A percentile compares a stretch with the other conserved stretches of the same genome.
Conservation (phyloP, 2,888 invertebrate genomes). For the Apodemia hepburni region DNA sequence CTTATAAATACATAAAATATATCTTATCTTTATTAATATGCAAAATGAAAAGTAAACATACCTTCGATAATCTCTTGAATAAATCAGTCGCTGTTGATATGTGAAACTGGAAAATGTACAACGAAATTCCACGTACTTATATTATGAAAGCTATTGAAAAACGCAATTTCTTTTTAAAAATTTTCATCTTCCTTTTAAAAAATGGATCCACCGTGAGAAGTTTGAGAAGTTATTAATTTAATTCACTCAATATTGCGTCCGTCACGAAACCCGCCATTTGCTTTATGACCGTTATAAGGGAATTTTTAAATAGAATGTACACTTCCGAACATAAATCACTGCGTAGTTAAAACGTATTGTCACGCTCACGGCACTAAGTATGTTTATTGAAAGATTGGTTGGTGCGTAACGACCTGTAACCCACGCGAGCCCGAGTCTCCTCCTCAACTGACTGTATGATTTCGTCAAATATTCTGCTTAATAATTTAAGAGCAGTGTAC, state of each 20-base stretch:
- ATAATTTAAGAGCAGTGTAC: conserved; percentile 64
- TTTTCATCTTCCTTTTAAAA: conserved; percentile 73
- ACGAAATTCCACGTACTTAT: conserved; percentile 3
- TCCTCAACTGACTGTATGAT: conserved; percentile 57
- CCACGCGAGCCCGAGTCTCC: conserved; percentile 57
- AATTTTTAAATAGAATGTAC: conserved; percentile 56
- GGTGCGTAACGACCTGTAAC: conserved; percentile 50
- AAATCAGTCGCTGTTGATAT: conserved; percentile 45
- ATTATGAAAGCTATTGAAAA: conserved; percentile 58
- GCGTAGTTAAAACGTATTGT: conserved; percentile 54
- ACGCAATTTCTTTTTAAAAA: conserved; percentile 72
- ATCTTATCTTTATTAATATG: neutral
- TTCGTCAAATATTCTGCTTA: conserved; percentile 67
- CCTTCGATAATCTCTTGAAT: neutral
- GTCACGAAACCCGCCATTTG: conserved; percentile 45
- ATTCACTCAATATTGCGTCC: conserved; percentile 24
- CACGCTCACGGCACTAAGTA: conserved; percentile 68
- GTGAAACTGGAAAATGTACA: conserved; percentile 33
- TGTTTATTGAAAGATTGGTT: conserved; percentile 75
- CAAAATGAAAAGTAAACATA: conserved; percentile 8
- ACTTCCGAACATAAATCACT: conserved; percentile 49
- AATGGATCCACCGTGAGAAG: conserved; percentile 61
- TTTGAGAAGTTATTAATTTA: neutral
- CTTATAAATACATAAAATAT: neutral
- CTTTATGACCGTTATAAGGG: conserved; percentile 46